Evolutionary conservation across 2,888 invertebrate species (phyloP), one percentile per base, ranked within the genome.

Genomic region (Amblyteles armatorius): DNA sequence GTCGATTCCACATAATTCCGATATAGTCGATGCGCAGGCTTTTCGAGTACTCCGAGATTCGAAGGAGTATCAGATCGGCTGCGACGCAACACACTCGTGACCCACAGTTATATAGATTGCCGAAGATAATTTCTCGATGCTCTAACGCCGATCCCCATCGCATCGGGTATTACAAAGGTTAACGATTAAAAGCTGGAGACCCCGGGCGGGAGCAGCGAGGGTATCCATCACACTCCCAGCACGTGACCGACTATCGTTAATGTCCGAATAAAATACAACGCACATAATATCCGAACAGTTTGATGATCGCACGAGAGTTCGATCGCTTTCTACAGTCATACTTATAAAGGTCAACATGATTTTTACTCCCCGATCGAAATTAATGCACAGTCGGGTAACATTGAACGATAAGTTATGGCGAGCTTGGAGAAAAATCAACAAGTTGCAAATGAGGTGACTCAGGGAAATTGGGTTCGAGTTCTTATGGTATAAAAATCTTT

Each of bases 151-250:
- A 60, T 48, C 48, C 65, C 29, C 65, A 67, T 67, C 44, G 29
- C 40, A 72, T 40, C 77, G 71, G 44, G 69, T 77, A 71, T 77
- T 65, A 71, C 71, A 82, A 67, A 82, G 82, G 77, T 77, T 82
- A 82, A 77, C 69, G 77, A 82, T 77, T 76, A 52, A 74, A 67
- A 74, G 68, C 63, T 77, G 55, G 65, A 77, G 63, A 77, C 82
- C 69, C 16, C 77, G 52, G 77, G 77, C 82, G 71, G 71, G 77
- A 77, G 71, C 50, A 72, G 63, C 52, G 82, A 69, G 65, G 22
- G 71, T 67, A 82, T 82, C 77, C 76, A 82, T 82, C 82, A 82
- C 52, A 71, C 44, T 13, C 77, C 65, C 77, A 72, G 82, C 82
- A 77, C 63, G 82, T 19, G 71, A 71, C 65, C 71, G 63, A 77